Evolutionary conservation across 1,140 invertebrate species (phyloP).

Genomic region (Cyphomyrmex costatus): DNA sequence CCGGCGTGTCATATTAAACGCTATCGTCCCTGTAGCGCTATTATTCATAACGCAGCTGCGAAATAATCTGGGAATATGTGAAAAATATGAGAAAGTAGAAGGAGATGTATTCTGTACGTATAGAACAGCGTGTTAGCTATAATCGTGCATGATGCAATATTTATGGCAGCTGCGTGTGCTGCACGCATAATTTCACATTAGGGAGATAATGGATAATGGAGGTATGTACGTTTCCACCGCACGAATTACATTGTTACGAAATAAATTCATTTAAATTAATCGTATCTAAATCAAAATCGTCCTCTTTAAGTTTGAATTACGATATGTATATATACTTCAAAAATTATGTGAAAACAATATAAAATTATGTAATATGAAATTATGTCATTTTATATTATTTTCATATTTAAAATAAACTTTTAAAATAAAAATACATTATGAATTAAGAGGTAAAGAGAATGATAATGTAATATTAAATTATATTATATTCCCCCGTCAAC

Average conservation of each 20-base stretch:
- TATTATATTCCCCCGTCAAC: neutral
- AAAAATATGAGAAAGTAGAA: slow-evolving; percentile 52
- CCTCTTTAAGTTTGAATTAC: slow-evolving; percentile 7
- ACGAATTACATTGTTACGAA: slow-evolving; percentile 29
- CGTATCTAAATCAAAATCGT: neutral
- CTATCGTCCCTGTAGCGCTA: slow-evolving; percentile 10
- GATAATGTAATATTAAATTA: neutral
- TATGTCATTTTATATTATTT: neutral
- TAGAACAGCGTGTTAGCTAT: slow-evolving; percentile 9
- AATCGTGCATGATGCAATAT: slow-evolving; percentile 38
- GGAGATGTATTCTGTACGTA: slow-evolving; percentile 12
- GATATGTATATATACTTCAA: neutral
- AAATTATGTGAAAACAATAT: neutral
- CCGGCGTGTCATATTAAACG: slow-evolving; percentile 27
- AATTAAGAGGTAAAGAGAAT: neutral
- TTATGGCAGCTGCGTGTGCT: slow-evolving; percentile 30
- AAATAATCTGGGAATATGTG: slow-evolving; percentile 35
- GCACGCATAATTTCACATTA: slow-evolving; percentile 34
- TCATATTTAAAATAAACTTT: neutral
- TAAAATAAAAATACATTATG: neutral
- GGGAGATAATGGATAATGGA: slow-evolving; percentile 40
- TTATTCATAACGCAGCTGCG: slow-evolving; percentile 34
- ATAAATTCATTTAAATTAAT: neutral
- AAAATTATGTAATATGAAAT: neutral
- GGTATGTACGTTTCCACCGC: neutral